A percentile compares a stretch with the other conserved stretches of the same genome.
Conservation (phyloP, 2,888 invertebrate species). For the Pharmacophagus antenor region DNA sequence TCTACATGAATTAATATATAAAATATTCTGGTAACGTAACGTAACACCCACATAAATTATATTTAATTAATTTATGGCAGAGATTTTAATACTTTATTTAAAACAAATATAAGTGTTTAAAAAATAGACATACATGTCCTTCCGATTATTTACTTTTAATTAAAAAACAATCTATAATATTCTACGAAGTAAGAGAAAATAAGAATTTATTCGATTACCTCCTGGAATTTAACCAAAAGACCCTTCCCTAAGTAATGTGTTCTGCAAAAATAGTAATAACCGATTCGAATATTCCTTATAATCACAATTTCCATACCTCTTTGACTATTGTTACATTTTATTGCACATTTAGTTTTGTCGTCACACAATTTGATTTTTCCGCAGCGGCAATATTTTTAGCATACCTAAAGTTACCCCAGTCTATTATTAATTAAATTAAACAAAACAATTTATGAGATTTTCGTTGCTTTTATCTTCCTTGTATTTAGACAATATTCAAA, state of each 20-base stretch:
- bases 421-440: too few species aligned
- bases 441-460: not conserved
- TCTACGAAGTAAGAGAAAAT: too few species aligned
- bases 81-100: not conserved
- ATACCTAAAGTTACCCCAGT: too few species aligned
- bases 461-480: not conserved
- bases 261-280: slow-evolving; percentile 3
- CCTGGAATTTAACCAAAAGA: slow-evolving; percentile 21
- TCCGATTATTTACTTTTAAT: not conserved
- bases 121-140: not conserved
- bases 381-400: too few species aligned
- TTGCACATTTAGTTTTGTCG: not conserved
- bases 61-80: not conserved
- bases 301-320: slow-evolving; percentile 11
- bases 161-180: not conserved
- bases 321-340: too few species aligned
- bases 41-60: too few species aligned
- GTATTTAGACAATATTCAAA: not conserved
- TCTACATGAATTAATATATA: too few species aligned
- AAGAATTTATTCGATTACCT: slow-evolving; percentile 5
- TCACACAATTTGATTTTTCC: too few species aligned
- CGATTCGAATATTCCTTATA: slow-evolving; percentile 7
- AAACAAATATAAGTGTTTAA: not conserved
- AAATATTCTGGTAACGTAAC: too few species aligned
- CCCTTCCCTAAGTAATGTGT: slow-evolving; percentile 10